Base-by-base conservation (phyloP, 1,140 invertebrate species). In the Lepidotrigona ventralis region DNA sequence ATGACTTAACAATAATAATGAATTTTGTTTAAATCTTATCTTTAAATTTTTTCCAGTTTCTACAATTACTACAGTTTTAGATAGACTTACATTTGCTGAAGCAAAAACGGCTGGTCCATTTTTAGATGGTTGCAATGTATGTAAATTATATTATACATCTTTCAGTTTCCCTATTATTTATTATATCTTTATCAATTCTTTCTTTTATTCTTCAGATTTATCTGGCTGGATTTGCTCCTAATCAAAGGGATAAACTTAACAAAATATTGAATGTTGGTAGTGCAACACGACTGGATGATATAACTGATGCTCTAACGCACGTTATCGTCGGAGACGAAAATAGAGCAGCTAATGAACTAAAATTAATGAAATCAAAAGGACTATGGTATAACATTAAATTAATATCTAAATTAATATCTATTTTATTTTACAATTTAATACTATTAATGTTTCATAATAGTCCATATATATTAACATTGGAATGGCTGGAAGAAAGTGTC, bases 61-160 rank as follows among this genome's bases (percentile, higher is more conserved):
- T 46, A 46, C 21, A 58, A 14, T 58, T 46, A n/a, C 21, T 60
- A 17, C 39, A 71, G 83, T 95, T 26, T 87, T 96, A 15, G 94
- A 95, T 51, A 93, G 92, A 63, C 95, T 97, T 23, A 95, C 96
- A 86, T 94, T 97, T 81, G 95, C 94, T 69, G 91, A 95, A 83
- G 96, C 96, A 6, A 97, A 97, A 91, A 95, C 95, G 89, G 96
- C 96, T 86, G 97, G 97, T 63, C 93, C 95, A 69, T 98, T 98
- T 91, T 95, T 98, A 66, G 97, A 98, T 93, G 97, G 97, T 72
- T 98, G 97, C 92, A 97, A 96, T 92, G 96, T 97, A 91, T 96
- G 93, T 95, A 92, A 58, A 70, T 83, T 33, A 33, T 72, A 81
- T 29, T 66, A 68, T 0, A 1, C 0, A 23, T 46, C 93, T 63